Evolutionary conservation across 2,888 invertebrate genomes (phyloP).

Genomic region (Calliscelio sp.): DNA sequence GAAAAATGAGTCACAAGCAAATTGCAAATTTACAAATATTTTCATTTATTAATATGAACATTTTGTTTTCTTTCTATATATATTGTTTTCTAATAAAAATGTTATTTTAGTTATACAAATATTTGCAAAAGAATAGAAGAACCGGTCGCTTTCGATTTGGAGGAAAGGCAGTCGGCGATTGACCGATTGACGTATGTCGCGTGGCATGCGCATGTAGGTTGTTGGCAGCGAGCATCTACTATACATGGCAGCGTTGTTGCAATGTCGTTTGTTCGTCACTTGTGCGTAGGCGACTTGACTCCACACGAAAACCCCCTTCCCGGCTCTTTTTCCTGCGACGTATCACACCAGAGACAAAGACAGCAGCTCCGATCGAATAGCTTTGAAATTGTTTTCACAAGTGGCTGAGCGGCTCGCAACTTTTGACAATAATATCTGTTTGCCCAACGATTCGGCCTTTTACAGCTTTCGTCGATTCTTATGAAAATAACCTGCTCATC

Average conservation of each 20-base stretch:
- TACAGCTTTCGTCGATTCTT: conserved; percentile 37
- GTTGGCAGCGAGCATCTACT: conserved; percentile 77
- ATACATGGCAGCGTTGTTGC: conserved; percentile 80
- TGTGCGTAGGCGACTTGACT: conserved; percentile 79
- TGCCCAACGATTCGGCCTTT: conserved; percentile 41
- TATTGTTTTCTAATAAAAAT: too few relatives aligned
- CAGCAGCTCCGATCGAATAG: conserved; percentile 7
- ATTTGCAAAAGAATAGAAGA: not conserved
- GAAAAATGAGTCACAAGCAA: too few relatives aligned
- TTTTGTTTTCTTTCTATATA: too few relatives aligned
- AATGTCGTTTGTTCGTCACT: conserved; percentile 69
- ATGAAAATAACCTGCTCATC: conserved; percentile 49
- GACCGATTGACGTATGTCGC: conserved; percentile 77
- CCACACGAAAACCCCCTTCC: conserved; percentile 1
- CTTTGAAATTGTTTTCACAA: conserved; percentile 66
- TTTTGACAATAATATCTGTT: conserved; percentile 59
- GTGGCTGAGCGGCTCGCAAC: conserved; percentile 48
- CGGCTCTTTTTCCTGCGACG: not conserved
- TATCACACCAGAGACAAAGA: not conserved
- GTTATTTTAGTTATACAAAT: too few relatives aligned
- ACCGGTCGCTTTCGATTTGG: conserved; percentile 1
- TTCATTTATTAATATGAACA: too few relatives aligned
- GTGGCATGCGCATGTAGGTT: conserved; percentile 81
- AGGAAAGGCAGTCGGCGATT: conserved; percentile 40
- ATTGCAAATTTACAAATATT: too few relatives aligned